These are phyloP conservation scores for Mesorhabditis spiculigera DNA, from an alignment of 2,888 invertebrate genomes.

Conservation along the genomic window DNA sequence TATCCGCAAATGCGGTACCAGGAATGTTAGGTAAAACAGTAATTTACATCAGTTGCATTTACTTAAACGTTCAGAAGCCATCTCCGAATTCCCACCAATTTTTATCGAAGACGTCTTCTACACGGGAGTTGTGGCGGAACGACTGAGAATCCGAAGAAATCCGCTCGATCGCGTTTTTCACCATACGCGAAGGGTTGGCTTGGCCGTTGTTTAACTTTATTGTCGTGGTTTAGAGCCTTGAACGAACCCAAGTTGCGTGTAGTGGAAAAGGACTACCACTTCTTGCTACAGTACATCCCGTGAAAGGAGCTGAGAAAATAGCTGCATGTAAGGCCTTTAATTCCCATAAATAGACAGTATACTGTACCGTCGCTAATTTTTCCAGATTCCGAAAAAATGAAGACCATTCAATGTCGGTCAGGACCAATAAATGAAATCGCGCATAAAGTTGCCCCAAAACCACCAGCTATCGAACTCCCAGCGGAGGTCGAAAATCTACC, in stretches of 20 bases:
- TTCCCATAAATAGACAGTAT: too few species aligned
- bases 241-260: background rate
- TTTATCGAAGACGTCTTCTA: conserved; percentile 5
- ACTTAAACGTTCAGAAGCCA: conserved; percentile 3
- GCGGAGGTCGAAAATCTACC: too few species aligned
- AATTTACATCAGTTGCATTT: too few species aligned
- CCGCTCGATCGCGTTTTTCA: background rate
- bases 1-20: background rate
- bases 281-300: background rate
- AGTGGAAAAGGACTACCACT: background rate
- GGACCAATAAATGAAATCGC: background rate
- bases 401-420: background rate
- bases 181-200: background rate
- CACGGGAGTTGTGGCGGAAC: background rate
- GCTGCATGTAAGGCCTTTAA: background rate
- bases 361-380: background rate
- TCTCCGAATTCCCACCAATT: background rate
- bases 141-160: background rate
- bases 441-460: background rate
- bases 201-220: background rate
- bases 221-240: background rate
- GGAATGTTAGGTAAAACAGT: background rate
- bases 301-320: background rate
- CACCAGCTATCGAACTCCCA: too few species aligned
- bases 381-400: background rate